Evolutionary conservation across 2,113 vertebrate species (phyloP).

Genomic region (Nerophis lumbriciformis): DNA sequence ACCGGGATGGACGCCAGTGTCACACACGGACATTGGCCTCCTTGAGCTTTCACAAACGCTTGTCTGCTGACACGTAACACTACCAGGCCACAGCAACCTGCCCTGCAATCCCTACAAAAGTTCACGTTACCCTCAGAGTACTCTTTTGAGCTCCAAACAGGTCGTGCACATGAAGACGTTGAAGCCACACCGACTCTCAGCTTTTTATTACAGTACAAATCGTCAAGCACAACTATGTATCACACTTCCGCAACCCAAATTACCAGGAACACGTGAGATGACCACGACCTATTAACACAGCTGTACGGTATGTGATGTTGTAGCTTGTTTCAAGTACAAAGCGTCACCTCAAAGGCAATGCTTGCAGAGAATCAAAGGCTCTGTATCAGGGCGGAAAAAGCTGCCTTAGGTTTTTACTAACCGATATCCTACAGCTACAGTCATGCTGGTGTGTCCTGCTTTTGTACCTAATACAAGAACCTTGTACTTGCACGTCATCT

Average conservation of each 20-base stretch:
- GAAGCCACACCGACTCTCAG: neutral
- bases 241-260: slow-evolving; percentile 1
- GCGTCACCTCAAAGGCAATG: neutral
- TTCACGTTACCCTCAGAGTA: slow-evolving; percentile 12
- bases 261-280: neutral
- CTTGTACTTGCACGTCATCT: no score
- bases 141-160: slow-evolving; percentile 23
- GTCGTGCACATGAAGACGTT: slow-evolving; percentile 8
- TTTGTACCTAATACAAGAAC: no score
- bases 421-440: no score
- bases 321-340: neutral
- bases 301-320: neutral
- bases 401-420: no score
- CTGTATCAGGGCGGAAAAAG: neutral
- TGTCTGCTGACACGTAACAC: slow-evolving; percentile 11
- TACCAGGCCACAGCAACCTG: slow-evolving; percentile 2
- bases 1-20: neutral
- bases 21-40: neutral
- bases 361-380: neutral
- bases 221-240: neutral
- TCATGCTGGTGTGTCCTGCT: no score
- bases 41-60: slow-evolving; percentile 5
- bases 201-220: slow-evolving; percentile 3
- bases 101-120: slow-evolving; percentile 1
- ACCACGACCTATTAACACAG: slow-evolving; percentile 1